These are phyloP conservation scores for Ennomos erosarius DNA, from an alignment of 2,888 invertebrate species.

Conservation along the genomic window DNA sequence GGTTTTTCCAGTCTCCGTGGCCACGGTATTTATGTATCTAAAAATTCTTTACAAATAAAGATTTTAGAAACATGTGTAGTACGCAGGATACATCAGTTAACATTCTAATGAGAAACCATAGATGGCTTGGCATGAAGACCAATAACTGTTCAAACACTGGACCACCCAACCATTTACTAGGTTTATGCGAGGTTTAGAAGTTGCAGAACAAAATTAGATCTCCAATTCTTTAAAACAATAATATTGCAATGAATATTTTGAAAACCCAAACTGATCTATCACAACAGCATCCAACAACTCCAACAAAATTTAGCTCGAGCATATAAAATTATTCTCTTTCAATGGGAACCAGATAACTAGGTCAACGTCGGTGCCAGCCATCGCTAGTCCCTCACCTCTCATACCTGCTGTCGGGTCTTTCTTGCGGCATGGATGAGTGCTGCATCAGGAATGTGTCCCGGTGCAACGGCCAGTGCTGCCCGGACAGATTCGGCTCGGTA, in stretches of 20 bases:
- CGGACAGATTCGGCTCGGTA: slow-evolving; percentile 89
- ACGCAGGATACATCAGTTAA: slow-evolving; percentile 9
- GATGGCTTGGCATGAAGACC: slow-evolving; percentile 25
- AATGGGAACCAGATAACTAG: slow-evolving; percentile 4
- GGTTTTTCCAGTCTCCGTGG: too few species aligned
- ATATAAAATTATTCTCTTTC: not conserved
- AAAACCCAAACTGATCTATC: not conserved
- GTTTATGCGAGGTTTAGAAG: too few species aligned
- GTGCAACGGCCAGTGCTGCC: slow-evolving; percentile 89
- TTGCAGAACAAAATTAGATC: too few species aligned
- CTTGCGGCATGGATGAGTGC: slow-evolving; percentile 98
- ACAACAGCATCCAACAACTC: too few species aligned
- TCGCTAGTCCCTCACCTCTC: slow-evolving; percentile 89
- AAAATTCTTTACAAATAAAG: slow-evolving; percentile 4
- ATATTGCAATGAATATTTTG: too few species aligned
- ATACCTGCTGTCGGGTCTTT: slow-evolving; percentile 96
- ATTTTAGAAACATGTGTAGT: slow-evolving; percentile 5
- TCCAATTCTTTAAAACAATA: too few species aligned
- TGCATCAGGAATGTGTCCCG: slow-evolving; percentile 98
- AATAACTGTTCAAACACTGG: not conserved
- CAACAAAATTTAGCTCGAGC: too few species aligned
- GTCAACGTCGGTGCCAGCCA: slow-evolving; percentile 49
- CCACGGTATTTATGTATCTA: slow-evolving; percentile 1
- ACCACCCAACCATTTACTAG: not conserved
- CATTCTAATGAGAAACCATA: slow-evolving; percentile 24